Base-by-base conservation (phyloP, 1,140 invertebrate species). In the Radopholus similis region DNA sequence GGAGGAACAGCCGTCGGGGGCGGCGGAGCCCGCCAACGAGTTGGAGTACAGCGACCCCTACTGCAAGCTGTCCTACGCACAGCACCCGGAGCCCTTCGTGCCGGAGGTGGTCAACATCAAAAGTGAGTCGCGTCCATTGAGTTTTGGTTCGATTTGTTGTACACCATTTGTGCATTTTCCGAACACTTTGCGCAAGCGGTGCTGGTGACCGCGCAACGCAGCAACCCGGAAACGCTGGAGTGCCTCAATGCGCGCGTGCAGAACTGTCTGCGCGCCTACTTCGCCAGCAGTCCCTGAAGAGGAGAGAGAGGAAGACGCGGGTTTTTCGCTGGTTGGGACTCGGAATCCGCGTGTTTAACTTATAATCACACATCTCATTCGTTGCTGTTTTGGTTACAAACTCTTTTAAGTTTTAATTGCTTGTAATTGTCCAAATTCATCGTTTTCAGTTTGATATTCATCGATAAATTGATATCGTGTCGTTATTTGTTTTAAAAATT, bases 21-120 rank as follows among this genome's bases (percentile, higher is more conserved):
- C n/a, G n/a, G n/a, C n/a, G n/a, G n/a, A n/a, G n/a, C n/a, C n/a
- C n/a, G 55, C 54, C 21, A 70, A 47, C 21, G 68, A 70, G 30
- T 3, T 73, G 2, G 68, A 70, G 18, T 70, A 70, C 37, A 64
- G 47, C 8, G 68, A 70, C 58, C 68, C 68, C 13, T 70, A 70
- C 54, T 70, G 68, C 64, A 70, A 70, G 59, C 28, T 70, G 26
- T 67, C 64, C n/a, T 73, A 70, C 54, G 68, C 68, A 4, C 68
- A 70, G 34, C 68, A 70, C 49, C 37, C 40, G 37, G 68, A 70
- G 26, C 35, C 69, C 49, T 42, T 70, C 35, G 66, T 35, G 18
- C 32, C 32, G 6, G 70, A 70, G 26, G 35, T 70, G 5, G 34
- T 26, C 18, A 71, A 70, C 38, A 71, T 70, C 23, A 70, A 71